phyloP scores from a whole-genome alignment of 92 coral and sea anemone species.

The Chrysogorgia sp. region DNA sequence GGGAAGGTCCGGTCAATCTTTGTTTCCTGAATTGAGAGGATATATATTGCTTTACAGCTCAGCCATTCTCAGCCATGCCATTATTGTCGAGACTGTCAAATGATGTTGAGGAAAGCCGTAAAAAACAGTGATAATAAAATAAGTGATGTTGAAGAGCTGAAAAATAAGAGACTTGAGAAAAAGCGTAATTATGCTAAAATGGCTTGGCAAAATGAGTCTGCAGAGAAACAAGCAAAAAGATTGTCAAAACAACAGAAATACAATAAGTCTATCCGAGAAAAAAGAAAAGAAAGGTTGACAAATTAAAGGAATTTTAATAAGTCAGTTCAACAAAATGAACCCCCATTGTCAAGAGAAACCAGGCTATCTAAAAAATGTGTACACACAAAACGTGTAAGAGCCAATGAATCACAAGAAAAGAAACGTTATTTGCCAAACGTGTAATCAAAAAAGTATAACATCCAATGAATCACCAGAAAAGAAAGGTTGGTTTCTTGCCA shows the following conservation, averaged over 20 bases:
- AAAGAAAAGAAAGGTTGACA: slow-evolving; percentile 8
- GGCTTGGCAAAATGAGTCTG: slow-evolving; percentile 5
- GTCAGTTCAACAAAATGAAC: neutral
- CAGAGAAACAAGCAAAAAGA: slow-evolving; percentile 11
- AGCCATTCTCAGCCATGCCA: no score
- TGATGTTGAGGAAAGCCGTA: no score
- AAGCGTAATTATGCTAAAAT: neutral
- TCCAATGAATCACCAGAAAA: neutral
- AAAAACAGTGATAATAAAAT: neutral
- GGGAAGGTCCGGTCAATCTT: slow-evolving; percentile 60
- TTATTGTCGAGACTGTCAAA: no score
- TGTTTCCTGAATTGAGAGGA: slow-evolving; percentile 60
- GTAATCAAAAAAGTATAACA: neutral
- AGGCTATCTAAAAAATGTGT: slow-evolving; percentile 1
- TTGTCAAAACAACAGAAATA: neutral
- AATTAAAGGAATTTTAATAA: neutral
- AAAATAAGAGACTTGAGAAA: neutral
- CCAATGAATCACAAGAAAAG: neutral
- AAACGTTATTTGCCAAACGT: no score
- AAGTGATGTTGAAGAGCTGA: neutral
- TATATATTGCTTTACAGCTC: slow-evolving; percentile 30
- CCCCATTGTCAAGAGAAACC: neutral
- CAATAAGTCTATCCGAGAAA: neutral
- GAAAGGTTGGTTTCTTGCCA: no score
- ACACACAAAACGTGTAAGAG: neutral